A percentile compares a stretch with the other conserved stretches of the same genome.
Conservation (phyloP, 2,113 vertebrate species). For the Archocentrus centrarchus region DNA sequence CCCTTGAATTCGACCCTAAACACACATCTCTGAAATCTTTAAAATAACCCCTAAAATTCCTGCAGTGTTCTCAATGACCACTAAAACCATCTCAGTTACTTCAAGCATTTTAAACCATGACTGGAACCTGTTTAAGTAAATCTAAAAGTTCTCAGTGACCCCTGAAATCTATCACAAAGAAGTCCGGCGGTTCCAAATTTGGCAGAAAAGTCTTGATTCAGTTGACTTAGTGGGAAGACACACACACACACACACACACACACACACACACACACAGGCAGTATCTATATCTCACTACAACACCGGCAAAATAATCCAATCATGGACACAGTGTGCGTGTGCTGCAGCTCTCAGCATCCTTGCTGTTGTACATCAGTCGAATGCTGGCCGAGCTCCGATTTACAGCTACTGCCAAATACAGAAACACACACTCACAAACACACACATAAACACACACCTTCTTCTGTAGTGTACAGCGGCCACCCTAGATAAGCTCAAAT, state of each 20-base stretch:
- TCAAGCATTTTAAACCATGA: not conserved
- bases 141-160: slow-evolving; percentile 1
- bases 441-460: slow-evolving; percentile 43
- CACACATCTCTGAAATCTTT: not conserved
- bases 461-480: slow-evolving; percentile 59
- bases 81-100: not conserved
- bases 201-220: not conserved
- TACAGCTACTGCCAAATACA: slow-evolving; percentile 58
- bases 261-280: slow-evolving; percentile 11
- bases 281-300: slow-evolving; percentile 37
- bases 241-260: not conserved
- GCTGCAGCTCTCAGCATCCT: slow-evolving; percentile 54
- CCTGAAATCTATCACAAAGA: not conserved
- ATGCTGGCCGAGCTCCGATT: slow-evolving; percentile 62
- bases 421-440: slow-evolving; percentile 21
- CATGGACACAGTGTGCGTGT: slow-evolving; percentile 26
- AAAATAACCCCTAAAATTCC: not conserved
- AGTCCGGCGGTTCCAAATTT: not conserved
- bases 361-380: slow-evolving; percentile 66
- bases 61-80: not conserved
- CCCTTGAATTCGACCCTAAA: too few species aligned
- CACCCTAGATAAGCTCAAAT: slow-evolving; percentile 74
- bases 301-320: slow-evolving; percentile 53
- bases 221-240: not conserved
- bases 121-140: not conserved